A percentile compares a stretch with the other conserved stretches of the same genome.
Conservation (phyloP, 2,113 vertebrate genomes). For the Cercocebus atys region DNA sequence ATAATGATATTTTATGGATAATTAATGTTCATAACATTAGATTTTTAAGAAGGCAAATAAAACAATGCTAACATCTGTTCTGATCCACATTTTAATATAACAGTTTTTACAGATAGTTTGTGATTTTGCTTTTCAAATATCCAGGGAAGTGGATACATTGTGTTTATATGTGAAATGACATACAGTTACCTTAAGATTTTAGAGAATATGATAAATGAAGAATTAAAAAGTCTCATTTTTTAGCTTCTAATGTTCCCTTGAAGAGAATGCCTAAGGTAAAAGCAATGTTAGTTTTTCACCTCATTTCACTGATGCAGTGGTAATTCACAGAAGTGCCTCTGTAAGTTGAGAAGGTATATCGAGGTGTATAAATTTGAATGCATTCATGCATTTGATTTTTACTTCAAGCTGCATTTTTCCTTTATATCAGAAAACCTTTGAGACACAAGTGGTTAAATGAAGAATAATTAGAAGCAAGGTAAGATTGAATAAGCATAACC, state of each 20-base stretch:
- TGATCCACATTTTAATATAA: neutral
- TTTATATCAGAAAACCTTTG: slow-evolving; percentile 40
- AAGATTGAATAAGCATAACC: slow-evolving; percentile 54
- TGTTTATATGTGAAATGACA: neutral
- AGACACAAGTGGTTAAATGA: slow-evolving; percentile 59
- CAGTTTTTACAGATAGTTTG: neutral
- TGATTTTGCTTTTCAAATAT: neutral
- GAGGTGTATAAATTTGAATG: slow-evolving; percentile 16
- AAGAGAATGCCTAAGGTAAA: neutral
- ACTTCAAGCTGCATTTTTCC: slow-evolving; percentile 37
- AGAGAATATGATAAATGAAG: neutral
- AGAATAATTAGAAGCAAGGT: slow-evolving; percentile 33
- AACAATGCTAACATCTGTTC: neutral
- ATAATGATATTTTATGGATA: neutral
- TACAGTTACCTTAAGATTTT: neutral
- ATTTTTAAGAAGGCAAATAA: neutral
- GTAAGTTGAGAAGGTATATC: neutral
- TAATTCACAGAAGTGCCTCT: neutral
- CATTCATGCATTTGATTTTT: neutral
- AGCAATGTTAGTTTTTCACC: neutral
- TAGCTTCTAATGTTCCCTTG: neutral
- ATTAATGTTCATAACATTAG: neutral
- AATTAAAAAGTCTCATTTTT: neutral
- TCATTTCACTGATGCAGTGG: neutral
- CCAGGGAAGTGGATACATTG: neutral